These are phyloP conservation scores for Beroe forskalii DNA, from an alignment of 37 sponge, comb jelly and placozoan genomes.

Conservation along the genomic window DNA sequence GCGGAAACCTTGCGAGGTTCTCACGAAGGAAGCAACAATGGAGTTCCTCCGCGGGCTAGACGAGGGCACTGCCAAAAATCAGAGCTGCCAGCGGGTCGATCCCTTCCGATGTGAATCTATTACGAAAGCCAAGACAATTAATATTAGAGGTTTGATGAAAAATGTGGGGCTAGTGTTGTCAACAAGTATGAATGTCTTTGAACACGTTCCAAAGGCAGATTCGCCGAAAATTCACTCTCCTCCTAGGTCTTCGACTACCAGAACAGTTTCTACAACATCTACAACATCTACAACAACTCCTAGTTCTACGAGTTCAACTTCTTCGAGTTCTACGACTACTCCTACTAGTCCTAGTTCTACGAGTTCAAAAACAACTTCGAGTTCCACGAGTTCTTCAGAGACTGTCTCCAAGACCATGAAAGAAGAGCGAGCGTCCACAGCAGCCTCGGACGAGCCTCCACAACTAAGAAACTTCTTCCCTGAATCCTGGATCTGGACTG, in stretches of 20 bases:
- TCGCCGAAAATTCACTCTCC: too few relatives aligned
- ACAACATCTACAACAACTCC: too few relatives aligned
- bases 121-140: conserved; percentile 28
- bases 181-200: conserved; percentile 43
- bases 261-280: too few relatives aligned
- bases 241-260: too few relatives aligned
- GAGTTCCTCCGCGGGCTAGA: background rate
- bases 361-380: background rate
- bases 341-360: too few relatives aligned
- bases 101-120: conserved; percentile 28
- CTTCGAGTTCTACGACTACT: background rate
- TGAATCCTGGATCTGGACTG: conserved; percentile 52
- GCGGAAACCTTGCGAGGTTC: conserved; percentile 26
- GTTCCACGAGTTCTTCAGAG: background rate
- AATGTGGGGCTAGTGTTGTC: background rate
- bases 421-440: too few relatives aligned
- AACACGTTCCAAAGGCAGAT: too few relatives aligned
- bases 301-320: too few relatives aligned
- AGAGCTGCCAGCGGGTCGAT: conserved; percentile 5
- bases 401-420: background rate
- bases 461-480: conserved; percentile 41
- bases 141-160: background rate
- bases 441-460: background rate
- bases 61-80: background rate
- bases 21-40: conserved; percentile 36